A percentile compares a stretch with the other conserved stretches of the same genome.
These are phyloP conservation scores for Torymus texanus DNA, from an alignment of 2,888 invertebrate genomes.

Conservation along the genomic window DNA sequence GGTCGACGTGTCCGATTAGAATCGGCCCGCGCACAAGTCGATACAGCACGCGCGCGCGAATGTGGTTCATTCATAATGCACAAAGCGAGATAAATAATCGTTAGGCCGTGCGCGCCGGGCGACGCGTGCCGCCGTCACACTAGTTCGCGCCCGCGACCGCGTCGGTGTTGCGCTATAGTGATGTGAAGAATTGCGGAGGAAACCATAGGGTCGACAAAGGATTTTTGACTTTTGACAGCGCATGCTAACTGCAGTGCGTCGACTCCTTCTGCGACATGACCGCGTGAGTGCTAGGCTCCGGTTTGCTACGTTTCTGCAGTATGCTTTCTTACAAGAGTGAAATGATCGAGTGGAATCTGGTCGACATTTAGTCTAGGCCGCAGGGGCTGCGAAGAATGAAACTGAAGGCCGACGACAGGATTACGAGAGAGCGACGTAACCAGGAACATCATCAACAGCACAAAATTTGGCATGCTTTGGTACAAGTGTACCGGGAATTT, in stretches of 20 bases:
- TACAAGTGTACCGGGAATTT: slow-evolving; percentile 62
- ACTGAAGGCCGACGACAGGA: neutral
- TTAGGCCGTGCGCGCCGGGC: neutral
- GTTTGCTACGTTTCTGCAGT: too few species aligned
- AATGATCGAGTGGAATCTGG: slow-evolving; percentile 19
- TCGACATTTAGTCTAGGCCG: slow-evolving; percentile 11
- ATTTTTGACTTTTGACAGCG: too few species aligned
- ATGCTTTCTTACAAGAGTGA: neutral
- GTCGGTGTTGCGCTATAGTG: too few species aligned
- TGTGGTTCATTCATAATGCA: slow-evolving; percentile 45
- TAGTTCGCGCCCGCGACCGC: neutral
- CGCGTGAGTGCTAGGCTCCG: too few species aligned
- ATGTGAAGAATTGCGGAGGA: too few species aligned
- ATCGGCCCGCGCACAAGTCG: neutral
- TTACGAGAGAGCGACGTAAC: neutral
- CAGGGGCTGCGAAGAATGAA: neutral
- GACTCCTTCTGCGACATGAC: too few species aligned
- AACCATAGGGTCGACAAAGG: too few species aligned
- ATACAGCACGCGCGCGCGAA: slow-evolving; percentile 6
- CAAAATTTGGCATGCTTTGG: slow-evolving; percentile 56
- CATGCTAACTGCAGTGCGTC: too few species aligned
- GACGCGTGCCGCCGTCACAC: neutral
- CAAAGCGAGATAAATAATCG: slow-evolving; percentile 33
- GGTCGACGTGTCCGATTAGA: too few species aligned
- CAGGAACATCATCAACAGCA: neutral